Conservation (phyloP, 2,113 vertebrate species). For the Semicossyphus pulcher region DNA sequence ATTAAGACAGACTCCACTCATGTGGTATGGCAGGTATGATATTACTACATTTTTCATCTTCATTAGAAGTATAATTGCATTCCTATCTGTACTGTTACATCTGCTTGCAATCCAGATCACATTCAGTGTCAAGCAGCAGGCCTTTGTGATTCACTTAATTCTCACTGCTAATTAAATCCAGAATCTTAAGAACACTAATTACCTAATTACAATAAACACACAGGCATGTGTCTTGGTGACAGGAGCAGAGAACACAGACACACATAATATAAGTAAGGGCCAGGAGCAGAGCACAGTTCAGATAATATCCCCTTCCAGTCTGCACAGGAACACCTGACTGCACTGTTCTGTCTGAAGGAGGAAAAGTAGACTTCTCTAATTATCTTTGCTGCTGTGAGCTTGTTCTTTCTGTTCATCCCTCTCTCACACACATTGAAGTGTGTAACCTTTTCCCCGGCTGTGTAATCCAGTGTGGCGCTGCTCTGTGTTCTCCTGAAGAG, state of each 20-base stretch:
- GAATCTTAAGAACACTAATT: slow-evolving; percentile 33
- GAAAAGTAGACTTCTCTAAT: slow-evolving; percentile 51
- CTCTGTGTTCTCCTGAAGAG: slow-evolving; percentile 69
- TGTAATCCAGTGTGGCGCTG: slow-evolving; percentile 66
- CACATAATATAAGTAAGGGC: neutral
- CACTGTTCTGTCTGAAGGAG: slow-evolving; percentile 28
- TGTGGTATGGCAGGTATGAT: neutral
- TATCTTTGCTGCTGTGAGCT: slow-evolving; percentile 45
- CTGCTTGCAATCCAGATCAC: slow-evolving; percentile 52
- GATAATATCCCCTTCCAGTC: slow-evolving; percentile 18
- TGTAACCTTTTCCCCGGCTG: slow-evolving; percentile 70
- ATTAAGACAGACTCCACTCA: neutral
- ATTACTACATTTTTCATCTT: slow-evolving; percentile 25
- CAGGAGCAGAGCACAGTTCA: slow-evolving; percentile 18
- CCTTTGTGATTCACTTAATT: slow-evolving; percentile 53
- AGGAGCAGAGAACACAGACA: neutral
- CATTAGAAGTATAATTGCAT: slow-evolving; percentile 55
- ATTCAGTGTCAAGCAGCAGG: slow-evolving; percentile 39
- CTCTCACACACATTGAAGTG: slow-evolving; percentile 58
- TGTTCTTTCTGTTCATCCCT: slow-evolving; percentile 56
- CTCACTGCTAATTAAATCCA: slow-evolving; percentile 57
- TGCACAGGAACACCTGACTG: slow-evolving; percentile 24
- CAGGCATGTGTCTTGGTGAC: slow-evolving; percentile 20
- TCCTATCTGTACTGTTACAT: slow-evolving; percentile 30
- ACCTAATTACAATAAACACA: slow-evolving; percentile 52